Evolutionary conservation across 2,113 vertebrate species (phyloP).

Genomic region (Saguinus imperator): DNA sequence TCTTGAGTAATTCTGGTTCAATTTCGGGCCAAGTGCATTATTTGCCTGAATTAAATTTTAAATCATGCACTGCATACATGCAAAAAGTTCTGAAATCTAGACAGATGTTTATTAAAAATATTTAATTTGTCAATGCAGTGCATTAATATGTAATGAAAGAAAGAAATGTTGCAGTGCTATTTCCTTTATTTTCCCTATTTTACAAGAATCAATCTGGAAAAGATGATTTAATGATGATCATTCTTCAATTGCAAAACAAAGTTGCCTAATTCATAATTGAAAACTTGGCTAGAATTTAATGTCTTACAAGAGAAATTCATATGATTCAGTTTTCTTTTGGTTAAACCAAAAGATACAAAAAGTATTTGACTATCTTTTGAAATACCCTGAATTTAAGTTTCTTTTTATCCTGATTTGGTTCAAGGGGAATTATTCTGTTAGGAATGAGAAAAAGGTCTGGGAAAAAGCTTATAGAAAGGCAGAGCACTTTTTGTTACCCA

Average conservation of each 20-base stretch:
- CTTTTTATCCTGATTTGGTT: background rate
- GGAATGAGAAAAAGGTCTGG: background rate
- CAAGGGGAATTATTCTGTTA: background rate
- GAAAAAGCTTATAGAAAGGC: background rate
- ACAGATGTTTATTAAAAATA: constrained; percentile 9
- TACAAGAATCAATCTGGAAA: background rate
- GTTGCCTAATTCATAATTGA: background rate
- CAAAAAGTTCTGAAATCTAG: background rate
- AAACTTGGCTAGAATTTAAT: background rate
- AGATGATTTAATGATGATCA: background rate
- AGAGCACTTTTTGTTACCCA: background rate
- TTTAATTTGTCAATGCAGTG: background rate
- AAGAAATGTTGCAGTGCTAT: background rate
- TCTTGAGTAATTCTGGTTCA: background rate
- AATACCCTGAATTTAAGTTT: background rate
- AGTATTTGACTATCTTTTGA: background rate
- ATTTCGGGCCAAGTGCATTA: background rate
- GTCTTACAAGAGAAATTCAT: background rate
- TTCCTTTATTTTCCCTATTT: background rate
- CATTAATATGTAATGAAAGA: constrained; percentile 29
- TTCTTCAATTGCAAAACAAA: constrained; percentile 30
- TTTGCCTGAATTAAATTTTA: constrained; percentile 14
- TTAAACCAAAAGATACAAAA: background rate
- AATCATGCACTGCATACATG: background rate
- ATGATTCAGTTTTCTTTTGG: background rate